Base-by-base conservation (phyloP, 1,140 invertebrate species). In the Aphelinus certus region DNA sequence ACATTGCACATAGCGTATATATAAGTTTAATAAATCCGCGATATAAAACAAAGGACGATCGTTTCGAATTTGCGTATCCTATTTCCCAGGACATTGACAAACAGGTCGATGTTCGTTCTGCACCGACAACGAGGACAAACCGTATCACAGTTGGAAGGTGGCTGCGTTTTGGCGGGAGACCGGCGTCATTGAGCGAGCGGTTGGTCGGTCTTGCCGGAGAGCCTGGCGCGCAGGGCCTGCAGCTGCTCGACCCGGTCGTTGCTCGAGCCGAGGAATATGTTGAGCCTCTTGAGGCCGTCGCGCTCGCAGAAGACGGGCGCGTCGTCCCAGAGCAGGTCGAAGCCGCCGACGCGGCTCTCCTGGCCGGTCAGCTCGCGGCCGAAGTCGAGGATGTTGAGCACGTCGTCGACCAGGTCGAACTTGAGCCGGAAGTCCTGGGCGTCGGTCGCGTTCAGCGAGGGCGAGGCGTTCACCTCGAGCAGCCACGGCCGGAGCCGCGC, bases 381-480 rank as follows among this genome's bases (percentile, higher is more conserved):
- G 6, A 88, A 75, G 76, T 89, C 88, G 45, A 89, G 76, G 43
- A 89, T 79, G 58, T 86, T 85, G 5, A 88, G 76, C 0, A 85
- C 83, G 75, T 89, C 88, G 71, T 87, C 84, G 46, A 89, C 68
- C 3, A 89, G 71, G 56, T 85, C 82, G 73, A 85, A 88, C 72
- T 89, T 89, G 42, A 89, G 65, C 9, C 82, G 77, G 71, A 88
- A 85, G 79, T 92, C 91, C 75, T 89, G 89, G 46, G 85, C 85
- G 68, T 90, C 91, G 1, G 91, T 92, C n/a, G 90, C 88, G 3
- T 88, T 89, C 62, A 93, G 81, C 46, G 91, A 90, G 0, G 92
- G 92, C 26, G 91, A 92, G 9, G 92, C 88, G 81, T 93, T 93
- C 56, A 90, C 87, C 81, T 93, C 92, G 55, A 92, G 81, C 10